Percentiles rank a stretch among this genome's conserved stretches.
Conservation (phyloP, 1,140 invertebrate genomes). For the Antheraea mylitta region DNA sequence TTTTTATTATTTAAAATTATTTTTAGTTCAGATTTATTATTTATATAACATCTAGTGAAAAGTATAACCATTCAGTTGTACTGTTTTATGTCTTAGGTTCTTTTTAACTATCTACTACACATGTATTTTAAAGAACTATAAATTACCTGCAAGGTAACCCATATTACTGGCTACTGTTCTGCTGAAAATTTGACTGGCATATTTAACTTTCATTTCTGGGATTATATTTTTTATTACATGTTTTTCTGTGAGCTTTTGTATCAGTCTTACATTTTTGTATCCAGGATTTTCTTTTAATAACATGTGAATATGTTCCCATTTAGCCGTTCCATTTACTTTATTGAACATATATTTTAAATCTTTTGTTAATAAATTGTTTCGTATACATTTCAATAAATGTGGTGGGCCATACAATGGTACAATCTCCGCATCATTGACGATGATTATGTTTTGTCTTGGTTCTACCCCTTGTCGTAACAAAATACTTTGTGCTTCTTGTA, state of each 20-base stretch:
- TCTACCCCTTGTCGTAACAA: too few relatives aligned
- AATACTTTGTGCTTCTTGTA: too few relatives aligned
- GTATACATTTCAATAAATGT: slow-evolving; percentile 28
- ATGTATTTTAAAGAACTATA: too few relatives aligned
- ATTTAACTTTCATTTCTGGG: slow-evolving; percentile 9
- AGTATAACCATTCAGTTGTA: too few relatives aligned
- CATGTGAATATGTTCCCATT: slow-evolving; percentile 5
- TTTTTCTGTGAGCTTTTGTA: background rate
- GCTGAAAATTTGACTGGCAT: slow-evolving; percentile 8
- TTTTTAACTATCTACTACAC: too few relatives aligned
- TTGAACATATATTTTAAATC: slow-evolving; percentile 18
- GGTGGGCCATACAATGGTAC: slow-evolving; percentile 26
- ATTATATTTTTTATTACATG: background rate
- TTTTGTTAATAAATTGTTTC: slow-evolving; percentile 32
- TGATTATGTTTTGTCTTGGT: background rate
- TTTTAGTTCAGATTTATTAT: too few relatives aligned
- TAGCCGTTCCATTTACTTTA: background rate
- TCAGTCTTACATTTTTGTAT: background rate
- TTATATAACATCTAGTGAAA: too few relatives aligned
- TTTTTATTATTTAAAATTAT: too few relatives aligned
- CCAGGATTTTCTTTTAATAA: slow-evolving; percentile 4
- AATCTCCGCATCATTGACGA: slow-evolving; percentile 21
- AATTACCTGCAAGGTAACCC: background rate
- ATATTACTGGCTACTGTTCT: background rate
- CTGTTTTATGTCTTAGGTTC: too few relatives aligned